Evolutionary conservation across 2,113 vertebrate genomes (phyloP).

Genomic region (Thamnophis sirtalis): DNA sequence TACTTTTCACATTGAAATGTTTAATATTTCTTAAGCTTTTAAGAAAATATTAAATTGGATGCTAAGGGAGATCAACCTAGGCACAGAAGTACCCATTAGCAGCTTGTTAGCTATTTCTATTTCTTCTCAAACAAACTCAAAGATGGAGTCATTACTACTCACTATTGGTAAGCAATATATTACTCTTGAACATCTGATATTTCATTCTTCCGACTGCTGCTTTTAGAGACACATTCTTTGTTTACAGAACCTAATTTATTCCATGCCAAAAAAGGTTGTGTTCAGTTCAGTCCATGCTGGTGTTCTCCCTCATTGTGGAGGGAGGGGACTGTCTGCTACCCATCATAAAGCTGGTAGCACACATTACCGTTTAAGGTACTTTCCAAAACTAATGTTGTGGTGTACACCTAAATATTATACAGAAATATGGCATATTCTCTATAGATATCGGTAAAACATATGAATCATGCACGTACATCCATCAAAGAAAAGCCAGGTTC

Average conservation of each 20-base stretch:
- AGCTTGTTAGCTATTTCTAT: neutral
- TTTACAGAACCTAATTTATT: neutral
- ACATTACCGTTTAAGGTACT: neutral
- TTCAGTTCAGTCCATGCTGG: neutral
- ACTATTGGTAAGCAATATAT: neutral
- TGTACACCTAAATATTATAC: neutral
- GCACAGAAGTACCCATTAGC: neutral
- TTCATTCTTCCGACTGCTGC: neutral
- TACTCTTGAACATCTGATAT: neutral
- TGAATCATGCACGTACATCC: neutral
- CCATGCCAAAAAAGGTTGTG: neutral
- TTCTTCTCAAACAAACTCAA: neutral
- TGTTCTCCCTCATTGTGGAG: neutral
- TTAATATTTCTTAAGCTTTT: neutral
- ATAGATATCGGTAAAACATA: neutral
- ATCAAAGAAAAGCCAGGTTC: too few relatives aligned
- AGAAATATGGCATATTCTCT: neutral
- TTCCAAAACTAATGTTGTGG: neutral
- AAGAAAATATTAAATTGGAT: neutral
- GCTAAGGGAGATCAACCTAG: neutral
- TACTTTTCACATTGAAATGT: neutral
- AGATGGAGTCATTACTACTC: neutral
- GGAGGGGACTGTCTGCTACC: neutral
- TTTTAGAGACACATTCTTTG: neutral
- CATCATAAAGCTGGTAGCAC: neutral